Evolutionary conservation across 2,113 vertebrate species (phyloP).

Genomic region (Hystrix cristata): DNA sequence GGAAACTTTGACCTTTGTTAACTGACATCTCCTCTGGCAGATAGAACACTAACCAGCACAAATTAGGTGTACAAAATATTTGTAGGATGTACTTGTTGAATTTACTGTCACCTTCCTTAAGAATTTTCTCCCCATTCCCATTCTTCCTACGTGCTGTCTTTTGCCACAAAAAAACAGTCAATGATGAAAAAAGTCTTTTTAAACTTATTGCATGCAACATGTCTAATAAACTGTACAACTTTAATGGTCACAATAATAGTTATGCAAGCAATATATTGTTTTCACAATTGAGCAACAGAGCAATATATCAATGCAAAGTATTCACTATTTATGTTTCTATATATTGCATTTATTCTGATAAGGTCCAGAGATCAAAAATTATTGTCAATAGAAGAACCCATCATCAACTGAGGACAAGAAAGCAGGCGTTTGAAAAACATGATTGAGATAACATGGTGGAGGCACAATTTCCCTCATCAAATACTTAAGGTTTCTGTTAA

Average conservation of each 20-base stretch:
- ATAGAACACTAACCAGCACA: neutral
- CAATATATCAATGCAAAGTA: neutral
- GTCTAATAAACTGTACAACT: neutral
- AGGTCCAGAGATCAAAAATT: neutral
- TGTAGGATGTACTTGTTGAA: neutral
- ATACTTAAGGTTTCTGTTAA: constrained; percentile 36
- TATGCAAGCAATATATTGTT: neutral
- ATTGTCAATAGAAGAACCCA: neutral
- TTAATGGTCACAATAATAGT: neutral
- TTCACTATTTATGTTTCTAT: neutral
- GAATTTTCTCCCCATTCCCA: neutral
- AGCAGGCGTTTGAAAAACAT: neutral
- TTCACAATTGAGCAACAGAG: neutral
- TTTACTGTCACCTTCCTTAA: neutral
- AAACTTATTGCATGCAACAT: neutral
- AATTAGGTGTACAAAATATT: neutral
- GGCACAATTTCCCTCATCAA: neutral
- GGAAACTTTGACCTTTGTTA: neutral
- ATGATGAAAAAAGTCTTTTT: neutral
- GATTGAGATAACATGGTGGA: neutral
- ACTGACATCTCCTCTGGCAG: neutral
- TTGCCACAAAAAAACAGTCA: neutral
- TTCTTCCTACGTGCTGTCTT: neutral
- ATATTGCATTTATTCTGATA: neutral
- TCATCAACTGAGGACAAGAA: neutral